These are phyloP conservation scores for Rhabdophis nuchalis DNA, from an alignment of 2,797 vertebrate genomes.

Conservation along the genomic window DNA sequence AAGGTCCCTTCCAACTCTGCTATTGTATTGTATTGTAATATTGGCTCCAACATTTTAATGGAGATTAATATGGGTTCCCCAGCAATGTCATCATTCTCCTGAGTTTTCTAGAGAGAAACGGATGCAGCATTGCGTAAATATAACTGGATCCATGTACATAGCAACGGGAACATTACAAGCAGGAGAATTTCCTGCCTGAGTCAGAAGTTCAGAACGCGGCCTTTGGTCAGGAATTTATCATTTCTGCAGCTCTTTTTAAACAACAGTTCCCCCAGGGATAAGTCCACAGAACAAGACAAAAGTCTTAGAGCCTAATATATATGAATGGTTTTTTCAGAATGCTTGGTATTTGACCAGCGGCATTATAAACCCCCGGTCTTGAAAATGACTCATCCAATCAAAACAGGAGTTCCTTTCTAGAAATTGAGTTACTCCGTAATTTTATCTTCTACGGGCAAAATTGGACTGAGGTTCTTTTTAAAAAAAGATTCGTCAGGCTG, in stretches of 20 bases:
- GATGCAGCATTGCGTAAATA: neutral
- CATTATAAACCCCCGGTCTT: neutral
- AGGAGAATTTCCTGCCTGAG: neutral
- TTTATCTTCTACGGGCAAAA: neutral
- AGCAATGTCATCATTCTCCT: neutral
- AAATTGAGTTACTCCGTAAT: neutral
- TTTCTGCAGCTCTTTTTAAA: neutral
- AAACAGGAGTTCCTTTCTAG: neutral
- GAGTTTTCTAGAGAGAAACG: neutral
- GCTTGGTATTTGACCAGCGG: neutral
- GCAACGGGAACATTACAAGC: neutral
- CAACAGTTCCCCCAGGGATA: neutral
- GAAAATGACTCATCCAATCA: neutral
- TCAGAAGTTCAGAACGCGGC: neutral
- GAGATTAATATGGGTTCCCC: neutral
- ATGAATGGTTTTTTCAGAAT: neutral
- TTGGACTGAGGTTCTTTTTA: neutral
- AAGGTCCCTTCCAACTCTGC: too few relatives aligned
- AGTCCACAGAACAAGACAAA: neutral
- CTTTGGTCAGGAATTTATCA: neutral
- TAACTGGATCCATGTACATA: neutral
- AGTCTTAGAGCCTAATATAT: neutral
- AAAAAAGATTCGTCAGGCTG: neutral
- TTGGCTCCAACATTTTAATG: neutral
- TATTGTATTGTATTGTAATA: too few relatives aligned